Conservation (phyloP, 2,888 invertebrate species). For the Chydorus sphaericus region DNA sequence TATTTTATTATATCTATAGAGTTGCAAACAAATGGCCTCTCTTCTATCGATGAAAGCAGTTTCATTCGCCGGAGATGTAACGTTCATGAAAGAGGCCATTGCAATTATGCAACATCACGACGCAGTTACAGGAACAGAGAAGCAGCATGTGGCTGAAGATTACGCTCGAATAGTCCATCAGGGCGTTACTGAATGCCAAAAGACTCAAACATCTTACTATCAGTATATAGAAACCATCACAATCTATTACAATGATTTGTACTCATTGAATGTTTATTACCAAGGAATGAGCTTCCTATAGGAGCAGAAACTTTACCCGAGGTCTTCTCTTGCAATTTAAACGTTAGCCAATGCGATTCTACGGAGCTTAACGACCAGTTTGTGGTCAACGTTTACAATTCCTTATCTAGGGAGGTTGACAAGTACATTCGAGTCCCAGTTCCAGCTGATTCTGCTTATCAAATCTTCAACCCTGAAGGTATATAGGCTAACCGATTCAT, state of each 20-base stretch:
- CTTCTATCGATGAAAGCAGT: conserved; percentile 36
- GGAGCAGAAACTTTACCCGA: conserved; percentile 21
- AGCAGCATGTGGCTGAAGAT: conserved; percentile 74
- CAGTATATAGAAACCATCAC: too few species aligned
- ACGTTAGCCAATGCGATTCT: conserved; percentile 42
- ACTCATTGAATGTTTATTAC: too few species aligned
- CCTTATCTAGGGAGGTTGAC: conserved; percentile 37
- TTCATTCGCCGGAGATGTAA: conserved; percentile 39
- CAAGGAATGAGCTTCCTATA: conserved; percentile 9
- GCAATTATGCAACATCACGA: conserved; percentile 70
- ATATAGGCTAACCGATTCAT: too few species aligned
- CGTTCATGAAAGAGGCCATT: conserved; percentile 28
- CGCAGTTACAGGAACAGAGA: conserved; percentile 74
- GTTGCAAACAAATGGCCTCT: conserved; percentile 57
- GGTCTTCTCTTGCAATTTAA: conserved; percentile 37
- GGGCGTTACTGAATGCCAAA: conserved; percentile 46
- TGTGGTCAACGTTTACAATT: conserved; percentile 45
- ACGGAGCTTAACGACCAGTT: conserved; percentile 38
- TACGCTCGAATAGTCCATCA: conserved; percentile 63
- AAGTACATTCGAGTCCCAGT: conserved; percentile 39
- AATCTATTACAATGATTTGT: too few species aligned
- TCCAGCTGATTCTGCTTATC: conserved; percentile 31
- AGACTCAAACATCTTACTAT: conserved; percentile 39
- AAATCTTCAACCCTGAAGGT: conserved; percentile 49
- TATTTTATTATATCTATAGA: conserved; percentile 34